Base-by-base conservation (phyloP, 1,140 invertebrate species). In the Gonatopus flavifemur region DNA sequence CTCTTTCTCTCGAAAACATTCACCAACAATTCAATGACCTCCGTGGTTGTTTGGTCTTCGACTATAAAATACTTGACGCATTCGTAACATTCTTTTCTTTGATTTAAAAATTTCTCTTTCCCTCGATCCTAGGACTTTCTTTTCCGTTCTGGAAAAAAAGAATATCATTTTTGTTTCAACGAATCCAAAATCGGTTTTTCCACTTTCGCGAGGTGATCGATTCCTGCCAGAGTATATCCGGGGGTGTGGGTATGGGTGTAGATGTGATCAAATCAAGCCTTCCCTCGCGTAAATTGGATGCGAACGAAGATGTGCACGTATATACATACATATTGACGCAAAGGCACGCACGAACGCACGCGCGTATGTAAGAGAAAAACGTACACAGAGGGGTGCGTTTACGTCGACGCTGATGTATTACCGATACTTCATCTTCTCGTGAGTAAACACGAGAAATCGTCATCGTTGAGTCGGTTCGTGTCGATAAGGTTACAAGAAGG, bases 51-150 rank as follows among this genome's bases (percentile, higher is more conserved):
- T n/a, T n/a, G n/a, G n/a, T n/a, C n/a, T n/a, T n/a, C n/a, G n/a
- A n/a, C n/a, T n/a, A n/a, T n/a, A n/a, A n/a, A n/a, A n/a, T n/a
- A n/a, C n/a, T n/a, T n/a, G n/a, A 42, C 47, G 12, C 52, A 28
- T 48, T 43, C 52, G 45, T 33, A 43, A 56, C 56, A 49, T 50
- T 59, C 44, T 52, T 22, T 52, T 72, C 69, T 64, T 68, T 65
- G 59, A n/a, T n/a, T n/a, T n/a, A n/a, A n/a, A n/a, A n/a, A n/a
- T 65, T 59, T 48, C 60, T 54, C 62, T 62, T 66, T 58, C 67
- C 55, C 55, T 44, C 45, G 35, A 48, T 39, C 32, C 49, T 49
- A 20, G 24, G 31, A 36, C 48, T 30, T n/a, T 46, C 38, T 42
- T 52, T 25, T 52, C 44, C 49, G 10, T 55, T 33, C 53, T 24